Percentiles rank a stretch among this genome's conserved stretches.
These are phyloP conservation scores for Rhinopomastus cyanomelas DNA, from an alignment of 2,113 vertebrate species.

Conservation along the genomic window DNA sequence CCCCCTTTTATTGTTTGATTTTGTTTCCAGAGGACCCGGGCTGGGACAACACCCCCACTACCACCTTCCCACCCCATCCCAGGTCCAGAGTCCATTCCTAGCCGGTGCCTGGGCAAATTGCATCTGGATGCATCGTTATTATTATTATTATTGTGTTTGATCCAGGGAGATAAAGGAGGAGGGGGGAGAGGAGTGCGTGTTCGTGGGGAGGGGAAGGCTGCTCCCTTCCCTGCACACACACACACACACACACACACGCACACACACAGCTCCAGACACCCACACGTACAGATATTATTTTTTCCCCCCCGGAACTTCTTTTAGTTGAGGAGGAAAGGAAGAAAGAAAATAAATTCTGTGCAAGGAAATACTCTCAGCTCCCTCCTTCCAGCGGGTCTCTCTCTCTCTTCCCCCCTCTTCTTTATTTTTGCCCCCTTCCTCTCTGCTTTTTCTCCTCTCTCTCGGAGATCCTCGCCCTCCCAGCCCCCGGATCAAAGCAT, in stretches of 20 bases:
- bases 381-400: constrained; percentile 53
- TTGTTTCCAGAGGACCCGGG: constrained; percentile 25
- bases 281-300: neutral
- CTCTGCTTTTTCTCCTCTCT: constrained; percentile 43
- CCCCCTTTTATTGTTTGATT: constrained; percentile 30
- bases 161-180: constrained; percentile 60
- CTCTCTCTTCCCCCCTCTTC: constrained; percentile 27
- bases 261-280: constrained; percentile 23
- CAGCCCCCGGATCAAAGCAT: constrained; percentile 78
- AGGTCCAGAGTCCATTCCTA: neutral
- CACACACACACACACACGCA: neutral
- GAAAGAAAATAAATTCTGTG: constrained; percentile 55
- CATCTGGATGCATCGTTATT: constrained; percentile 53
- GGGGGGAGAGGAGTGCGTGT: constrained; percentile 54
- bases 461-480: constrained; percentile 70
- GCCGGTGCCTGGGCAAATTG: constrained; percentile 50
- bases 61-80: too few relatives aligned
- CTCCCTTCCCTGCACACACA: constrained; percentile 46
- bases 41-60: neutral
- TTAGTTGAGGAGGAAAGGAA: constrained; percentile 70
- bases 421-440: constrained; percentile 24
- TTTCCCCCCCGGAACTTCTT: constrained; percentile 20
- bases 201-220: constrained; percentile 50
- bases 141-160: constrained; percentile 53
- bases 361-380: constrained; percentile 52